These are phyloP conservation scores for Chionodraco myersi DNA, from an alignment of 2,113 vertebrate genomes.

Conservation along the genomic window DNA sequence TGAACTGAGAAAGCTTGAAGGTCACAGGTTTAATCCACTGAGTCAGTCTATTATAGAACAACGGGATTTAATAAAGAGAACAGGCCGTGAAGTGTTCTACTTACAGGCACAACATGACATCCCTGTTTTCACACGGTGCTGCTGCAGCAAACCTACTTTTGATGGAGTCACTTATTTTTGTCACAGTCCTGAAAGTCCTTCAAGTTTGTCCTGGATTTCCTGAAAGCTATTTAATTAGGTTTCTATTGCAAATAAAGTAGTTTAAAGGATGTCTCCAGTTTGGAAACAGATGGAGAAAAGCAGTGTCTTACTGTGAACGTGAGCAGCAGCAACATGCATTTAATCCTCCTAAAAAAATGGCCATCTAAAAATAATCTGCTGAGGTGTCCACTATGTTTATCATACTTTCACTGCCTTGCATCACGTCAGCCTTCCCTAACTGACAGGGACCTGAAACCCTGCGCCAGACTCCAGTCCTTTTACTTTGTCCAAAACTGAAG, in stretches of 20 bases:
- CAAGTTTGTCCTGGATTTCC: neutral
- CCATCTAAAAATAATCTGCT: no score
- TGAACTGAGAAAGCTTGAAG: conserved; percentile 16
- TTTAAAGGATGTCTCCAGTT: neutral
- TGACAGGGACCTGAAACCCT: no score
- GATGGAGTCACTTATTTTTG: neutral
- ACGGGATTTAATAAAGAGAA: conserved; percentile 1
- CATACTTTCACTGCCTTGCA: no score
- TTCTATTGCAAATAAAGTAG: neutral
- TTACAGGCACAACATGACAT: neutral
- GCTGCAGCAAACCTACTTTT: neutral
- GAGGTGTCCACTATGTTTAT: no score
- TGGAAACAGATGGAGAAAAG: no score
- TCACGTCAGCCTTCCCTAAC: no score
- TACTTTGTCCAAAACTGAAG: no score
- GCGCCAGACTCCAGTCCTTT: no score
- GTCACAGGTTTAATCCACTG: conserved; percentile 14
- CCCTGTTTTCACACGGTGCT: neutral
- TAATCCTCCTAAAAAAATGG: no score
- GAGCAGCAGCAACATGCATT: no score
- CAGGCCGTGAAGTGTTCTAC: neutral
- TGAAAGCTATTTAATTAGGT: neutral
- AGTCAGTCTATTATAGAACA: neutral
- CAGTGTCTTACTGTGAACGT: no score
- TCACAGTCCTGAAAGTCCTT: neutral